Percentiles rank a stretch among this genome's conserved stretches.
These are phyloP conservation scores for Ctenoplectra terminalis DNA, from an alignment of 1,140 invertebrate genomes.

Conservation along the genomic window DNA sequence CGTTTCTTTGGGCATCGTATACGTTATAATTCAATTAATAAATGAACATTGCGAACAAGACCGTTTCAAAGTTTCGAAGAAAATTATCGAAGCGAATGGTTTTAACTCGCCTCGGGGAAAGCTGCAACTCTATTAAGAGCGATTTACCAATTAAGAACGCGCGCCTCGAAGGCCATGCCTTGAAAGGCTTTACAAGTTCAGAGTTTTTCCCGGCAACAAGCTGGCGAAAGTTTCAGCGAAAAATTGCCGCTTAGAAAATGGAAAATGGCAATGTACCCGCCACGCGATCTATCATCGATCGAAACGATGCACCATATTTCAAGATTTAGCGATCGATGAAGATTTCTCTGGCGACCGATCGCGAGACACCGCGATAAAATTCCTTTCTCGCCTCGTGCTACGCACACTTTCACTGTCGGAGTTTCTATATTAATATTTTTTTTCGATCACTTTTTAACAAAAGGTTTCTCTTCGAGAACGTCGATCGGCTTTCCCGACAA, in stretches of 20 bases:
- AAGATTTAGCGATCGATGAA: background rate
- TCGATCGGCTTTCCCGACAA: background rate
- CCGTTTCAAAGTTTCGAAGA: background rate
- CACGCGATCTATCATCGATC: background rate
- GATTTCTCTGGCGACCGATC: slow-evolving; percentile 40
- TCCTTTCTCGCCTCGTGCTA: slow-evolving; percentile 29
- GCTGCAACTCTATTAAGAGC: slow-evolving; percentile 29
- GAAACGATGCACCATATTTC: background rate
- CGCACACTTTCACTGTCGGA: slow-evolving; percentile 22
- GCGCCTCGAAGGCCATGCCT: slow-evolving; percentile 41
- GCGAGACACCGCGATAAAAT: slow-evolving; percentile 28
- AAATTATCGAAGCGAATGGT: background rate
- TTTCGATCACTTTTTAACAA: slow-evolving; percentile 33
- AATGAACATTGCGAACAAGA: background rate
- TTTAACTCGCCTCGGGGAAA: slow-evolving; percentile 27
- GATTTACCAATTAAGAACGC: slow-evolving; percentile 46
- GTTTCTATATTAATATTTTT: slow-evolving; percentile 53
- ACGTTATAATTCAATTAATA: background rate
- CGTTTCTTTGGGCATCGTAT: background rate
- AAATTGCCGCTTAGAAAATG: background rate
- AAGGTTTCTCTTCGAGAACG: slow-evolving; percentile 22
- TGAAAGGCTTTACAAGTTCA: slow-evolving; percentile 54
- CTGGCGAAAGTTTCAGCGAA: slow-evolving; percentile 24
- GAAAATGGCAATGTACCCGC: background rate
- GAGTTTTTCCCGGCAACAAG: background rate